phyloP scores from a whole-genome alignment of 1,140 invertebrate genomes.

The Pomphorhynchus laevis region DNA sequence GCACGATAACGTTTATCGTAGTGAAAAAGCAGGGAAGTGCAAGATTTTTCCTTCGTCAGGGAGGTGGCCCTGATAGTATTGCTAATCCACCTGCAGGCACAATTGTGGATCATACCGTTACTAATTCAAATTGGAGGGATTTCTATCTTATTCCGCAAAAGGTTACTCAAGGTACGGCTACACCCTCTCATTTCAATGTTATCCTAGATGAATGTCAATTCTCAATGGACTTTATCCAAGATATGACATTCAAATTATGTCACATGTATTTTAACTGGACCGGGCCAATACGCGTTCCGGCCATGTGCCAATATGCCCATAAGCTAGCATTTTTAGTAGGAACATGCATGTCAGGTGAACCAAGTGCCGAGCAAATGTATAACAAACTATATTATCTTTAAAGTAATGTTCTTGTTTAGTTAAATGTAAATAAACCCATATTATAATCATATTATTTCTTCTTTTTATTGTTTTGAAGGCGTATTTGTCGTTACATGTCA shows the following conservation, averaged over 20 bases:
- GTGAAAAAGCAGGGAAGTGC: slow-evolving; percentile 8
- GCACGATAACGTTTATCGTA: slow-evolving; percentile 1
- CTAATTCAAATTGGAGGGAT: slow-evolving; percentile 36
- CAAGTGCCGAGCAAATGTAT: slow-evolving; percentile 17
- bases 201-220: slow-evolving; percentile 28
- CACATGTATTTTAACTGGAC: slow-evolving; percentile 42
- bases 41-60: slow-evolving; percentile 4
- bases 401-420: neutral
- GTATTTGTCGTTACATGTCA: too few relatives aligned
- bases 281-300: slow-evolving; percentile 44
- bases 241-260: slow-evolving; percentile 36
- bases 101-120: slow-evolving; percentile 40
- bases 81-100: slow-evolving; percentile 46
- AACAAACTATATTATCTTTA: slow-evolving; percentile 22
- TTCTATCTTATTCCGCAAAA: slow-evolving; percentile 41
- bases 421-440: neutral
- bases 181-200: slow-evolving; percentile 41
- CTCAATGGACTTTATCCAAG: slow-evolving; percentile 32
- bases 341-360: slow-evolving; percentile 27
- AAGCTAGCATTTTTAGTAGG: slow-evolving; percentile 13
- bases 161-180: slow-evolving; percentile 37
- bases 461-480: neutral
- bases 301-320: slow-evolving; percentile 29
- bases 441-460: neutral
- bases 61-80: slow-evolving; percentile 14